These are phyloP conservation scores for Hiodon alosoides DNA, from an alignment of 2,113 vertebrate species.

Conservation along the genomic window DNA sequence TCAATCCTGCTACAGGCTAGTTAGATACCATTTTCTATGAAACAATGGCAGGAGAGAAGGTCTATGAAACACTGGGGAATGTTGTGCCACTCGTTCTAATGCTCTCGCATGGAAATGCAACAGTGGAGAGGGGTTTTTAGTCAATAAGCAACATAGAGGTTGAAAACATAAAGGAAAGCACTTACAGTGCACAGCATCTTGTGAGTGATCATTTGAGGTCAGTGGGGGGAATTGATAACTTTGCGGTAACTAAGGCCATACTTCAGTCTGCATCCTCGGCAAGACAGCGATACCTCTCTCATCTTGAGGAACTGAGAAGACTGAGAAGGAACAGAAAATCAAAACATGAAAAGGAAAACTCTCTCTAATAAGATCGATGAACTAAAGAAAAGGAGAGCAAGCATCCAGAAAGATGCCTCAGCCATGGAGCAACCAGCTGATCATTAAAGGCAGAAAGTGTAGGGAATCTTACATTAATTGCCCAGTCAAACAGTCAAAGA, in stretches of 20 bases:
- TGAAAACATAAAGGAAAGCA: too few species aligned
- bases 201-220: too few species aligned
- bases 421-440: background rate
- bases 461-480: constrained; percentile 1
- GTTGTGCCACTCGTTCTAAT: too few species aligned
- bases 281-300: background rate
- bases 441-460: constrained; percentile 6
- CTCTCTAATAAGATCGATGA: constrained; percentile 7
- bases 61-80: too few species aligned
- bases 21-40: too few species aligned
- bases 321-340: background rate
- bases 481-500: background rate
- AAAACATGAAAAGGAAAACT: background rate
- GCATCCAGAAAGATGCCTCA: background rate
- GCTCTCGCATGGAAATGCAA: too few species aligned
- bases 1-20: too few species aligned
- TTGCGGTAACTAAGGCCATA: background rate
- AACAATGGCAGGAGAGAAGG: too few species aligned
- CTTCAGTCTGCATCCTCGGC: background rate
- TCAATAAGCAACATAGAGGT: too few species aligned
- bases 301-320: background rate
- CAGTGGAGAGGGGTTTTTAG: too few species aligned
- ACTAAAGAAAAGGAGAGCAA: background rate
- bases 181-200: too few species aligned
- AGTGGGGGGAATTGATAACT: too few species aligned